Conservation (phyloP, 1,140 invertebrate genomes). For the Ips typographus region DNA sequence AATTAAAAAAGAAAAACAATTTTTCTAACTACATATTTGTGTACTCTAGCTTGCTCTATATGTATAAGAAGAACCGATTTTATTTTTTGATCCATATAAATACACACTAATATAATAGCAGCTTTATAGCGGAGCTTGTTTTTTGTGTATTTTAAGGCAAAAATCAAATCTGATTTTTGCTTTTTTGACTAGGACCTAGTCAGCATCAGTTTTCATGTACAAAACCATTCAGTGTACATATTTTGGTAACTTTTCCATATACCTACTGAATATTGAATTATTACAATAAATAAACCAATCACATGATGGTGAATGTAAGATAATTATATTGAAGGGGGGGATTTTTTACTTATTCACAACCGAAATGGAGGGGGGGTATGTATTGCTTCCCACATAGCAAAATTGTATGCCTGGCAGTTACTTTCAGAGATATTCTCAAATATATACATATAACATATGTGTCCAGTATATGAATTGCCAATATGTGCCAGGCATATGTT, state of each 20-base stretch:
- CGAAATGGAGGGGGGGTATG: too few relatives aligned
- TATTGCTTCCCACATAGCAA: too few relatives aligned
- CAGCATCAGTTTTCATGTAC: conserved; percentile 48
- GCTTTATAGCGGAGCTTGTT: conserved; percentile 39
- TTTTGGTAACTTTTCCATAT: conserved; percentile 50
- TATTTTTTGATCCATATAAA: conserved; percentile 45
- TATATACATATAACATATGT: too few relatives aligned
- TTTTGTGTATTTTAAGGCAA: neutral
- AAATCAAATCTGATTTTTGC: conserved; percentile 25
- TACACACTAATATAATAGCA: conserved; percentile 42
- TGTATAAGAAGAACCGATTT: conserved; percentile 42
- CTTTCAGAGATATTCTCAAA: too few relatives aligned
- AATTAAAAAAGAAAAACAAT: conserved; percentile 49
- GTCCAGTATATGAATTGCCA: too few relatives aligned
- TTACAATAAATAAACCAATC: too few relatives aligned
- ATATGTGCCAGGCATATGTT: too few relatives aligned
- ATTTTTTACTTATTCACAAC: too few relatives aligned
- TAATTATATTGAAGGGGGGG: too few relatives aligned
- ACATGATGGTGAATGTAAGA: too few relatives aligned
- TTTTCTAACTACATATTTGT: conserved; percentile 45
- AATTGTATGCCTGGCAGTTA: too few relatives aligned
- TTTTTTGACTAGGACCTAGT: conserved; percentile 50
- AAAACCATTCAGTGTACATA: conserved; percentile 49
- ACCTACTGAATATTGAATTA: conserved; percentile 44
- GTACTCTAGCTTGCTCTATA: conserved; percentile 46